A percentile compares a stretch with the other conserved stretches of the same genome.
Conservation (phyloP, 2,888 invertebrate genomes). For the Hedychridium roseum region DNA sequence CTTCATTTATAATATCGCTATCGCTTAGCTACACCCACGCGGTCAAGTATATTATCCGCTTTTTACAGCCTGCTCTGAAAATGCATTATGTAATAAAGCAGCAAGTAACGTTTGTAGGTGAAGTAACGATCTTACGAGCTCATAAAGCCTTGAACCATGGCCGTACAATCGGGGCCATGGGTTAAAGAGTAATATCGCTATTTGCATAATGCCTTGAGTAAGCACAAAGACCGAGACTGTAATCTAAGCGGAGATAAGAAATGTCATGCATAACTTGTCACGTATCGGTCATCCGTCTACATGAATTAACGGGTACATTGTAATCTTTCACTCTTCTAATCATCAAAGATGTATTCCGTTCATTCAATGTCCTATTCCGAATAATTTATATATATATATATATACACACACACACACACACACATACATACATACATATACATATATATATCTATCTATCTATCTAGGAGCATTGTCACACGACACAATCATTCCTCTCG, state of each 20-base stretch:
- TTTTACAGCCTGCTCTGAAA: too few species aligned
- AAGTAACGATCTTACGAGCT: constrained; percentile 25
- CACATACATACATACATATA: constrained; percentile 20
- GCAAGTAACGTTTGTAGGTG: too few species aligned
- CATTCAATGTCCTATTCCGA: too few species aligned
- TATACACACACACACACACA: constrained; percentile 16
- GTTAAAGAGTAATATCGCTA: constrained; percentile 38
- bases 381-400: constrained; percentile 17
- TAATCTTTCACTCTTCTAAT: too few species aligned
- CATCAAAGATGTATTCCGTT: too few species aligned
- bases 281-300: too few species aligned
- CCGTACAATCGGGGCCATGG: constrained; percentile 38
- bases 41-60: not conserved
- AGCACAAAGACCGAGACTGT: too few species aligned
- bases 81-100: too few species aligned
- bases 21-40: not conserved
- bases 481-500: constrained; percentile 65
- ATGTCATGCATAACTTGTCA: too few species aligned
- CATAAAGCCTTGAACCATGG: constrained; percentile 37
- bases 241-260: too few species aligned
- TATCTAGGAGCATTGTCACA: constrained; percentile 57
- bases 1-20: not conserved
- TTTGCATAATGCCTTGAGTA: constrained; percentile 41
- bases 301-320: too few species aligned
- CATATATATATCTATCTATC: too few species aligned